Evolutionary conservation across 2,888 invertebrate genomes (phyloP).

Genomic region (Masnerella sp.): DNA sequence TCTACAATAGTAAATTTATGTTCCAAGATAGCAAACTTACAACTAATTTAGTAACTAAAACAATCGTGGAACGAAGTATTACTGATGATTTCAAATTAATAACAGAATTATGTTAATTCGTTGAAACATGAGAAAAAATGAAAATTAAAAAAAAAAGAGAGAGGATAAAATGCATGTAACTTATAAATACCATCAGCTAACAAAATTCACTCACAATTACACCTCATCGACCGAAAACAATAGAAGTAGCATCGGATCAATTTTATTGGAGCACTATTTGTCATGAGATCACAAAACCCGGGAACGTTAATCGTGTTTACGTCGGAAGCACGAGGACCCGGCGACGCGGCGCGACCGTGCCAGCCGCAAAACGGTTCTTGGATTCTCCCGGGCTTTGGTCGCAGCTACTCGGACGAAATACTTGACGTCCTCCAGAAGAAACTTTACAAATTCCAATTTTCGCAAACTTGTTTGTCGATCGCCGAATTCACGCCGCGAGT

Average conservation of each 20-base stretch:
- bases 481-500: constrained; percentile 25
- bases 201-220: too few species aligned
- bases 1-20: too few species aligned
- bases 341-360: constrained; percentile 47
- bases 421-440: constrained; percentile 42
- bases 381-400: constrained; percentile 54
- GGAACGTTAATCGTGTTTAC: constrained; percentile 58
- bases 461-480: constrained; percentile 36
- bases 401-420: constrained; percentile 50
- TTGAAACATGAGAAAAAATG: too few species aligned
- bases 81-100: too few species aligned
- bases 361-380: constrained; percentile 59
- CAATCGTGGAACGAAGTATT: too few species aligned
- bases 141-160: too few species aligned
- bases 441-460: constrained; percentile 58
- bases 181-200: too few species aligned
- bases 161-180: too few species aligned
- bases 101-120: too few species aligned
- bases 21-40: too few species aligned
- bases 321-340: constrained; percentile 40
- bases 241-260: constrained; percentile 32
- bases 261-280: constrained; percentile 45
- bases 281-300: constrained; percentile 44
- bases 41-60: too few species aligned
- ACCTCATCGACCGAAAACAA: too few species aligned